Evolutionary conservation across 2,888 invertebrate genomes (phyloP).

Genomic region (Metallyticus violacea): DNA sequence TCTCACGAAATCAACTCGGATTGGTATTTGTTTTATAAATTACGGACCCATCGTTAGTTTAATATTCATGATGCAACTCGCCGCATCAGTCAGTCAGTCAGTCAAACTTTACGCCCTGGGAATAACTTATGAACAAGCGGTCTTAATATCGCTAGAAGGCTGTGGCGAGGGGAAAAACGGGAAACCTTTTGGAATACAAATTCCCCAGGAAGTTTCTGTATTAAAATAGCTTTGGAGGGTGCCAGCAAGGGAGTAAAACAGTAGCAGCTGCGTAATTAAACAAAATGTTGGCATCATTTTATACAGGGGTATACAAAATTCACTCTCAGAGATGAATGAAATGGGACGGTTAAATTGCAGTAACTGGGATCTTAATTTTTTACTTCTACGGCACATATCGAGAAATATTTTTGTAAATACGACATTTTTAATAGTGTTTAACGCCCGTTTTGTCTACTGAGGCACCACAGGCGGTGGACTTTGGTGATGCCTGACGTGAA

Average conservation of each 20-base stretch:
- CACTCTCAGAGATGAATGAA: too few species aligned
- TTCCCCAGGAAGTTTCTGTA: not conserved
- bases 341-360: too few species aligned
- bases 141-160: not conserved
- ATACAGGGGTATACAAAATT: too few species aligned
- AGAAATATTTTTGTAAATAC: too few species aligned
- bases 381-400: too few species aligned
- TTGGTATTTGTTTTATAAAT: not conserved
- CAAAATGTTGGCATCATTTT: not conserved
- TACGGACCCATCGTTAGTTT: not conserved
- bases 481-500: too few species aligned
- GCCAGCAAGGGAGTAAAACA: too few species aligned
- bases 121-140: not conserved
- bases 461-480: too few species aligned
- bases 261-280: not conserved
- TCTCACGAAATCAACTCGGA: not conserved
- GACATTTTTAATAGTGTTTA: too few species aligned
- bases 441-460: too few species aligned
- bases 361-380: too few species aligned
- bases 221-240: not conserved
- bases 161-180: not conserved
- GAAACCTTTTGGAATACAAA: too few species aligned
- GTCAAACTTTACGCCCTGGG: not conserved
- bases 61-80: not conserved
- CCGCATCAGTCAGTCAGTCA: not conserved